Evolutionary conservation across 2,888 invertebrate genomes (phyloP), one percentile per base, ranked within the genome.

Genomic region (Didymodactylos carnosus): DNA sequence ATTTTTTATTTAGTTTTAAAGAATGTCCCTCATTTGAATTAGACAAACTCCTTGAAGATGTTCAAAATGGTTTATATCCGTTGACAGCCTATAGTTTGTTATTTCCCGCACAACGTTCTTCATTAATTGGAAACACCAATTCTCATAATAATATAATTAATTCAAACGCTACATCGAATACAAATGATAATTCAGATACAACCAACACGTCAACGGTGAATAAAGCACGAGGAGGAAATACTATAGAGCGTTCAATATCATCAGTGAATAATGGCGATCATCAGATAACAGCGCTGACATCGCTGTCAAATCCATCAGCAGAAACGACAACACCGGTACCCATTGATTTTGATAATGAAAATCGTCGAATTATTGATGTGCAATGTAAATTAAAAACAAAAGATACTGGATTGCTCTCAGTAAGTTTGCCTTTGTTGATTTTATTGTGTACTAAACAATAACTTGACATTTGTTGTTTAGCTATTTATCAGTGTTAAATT

Each of bases 1-100:
- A 10, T 19, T 43, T 49, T 23, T 25, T 2, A 25, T 53, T 29
- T 53, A 53, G 53, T 53, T 53, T 5, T 10, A 53, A 53, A 53
- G 53, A 53, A 29, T 62, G 70, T 27, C 39, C 71, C 6, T 29
- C 73, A 19, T 75, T 75, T 40, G 75, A 75, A 69, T 27, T 75
- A 27, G 71, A 71, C 49, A 75, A 75, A 51, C 69, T 71, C 13
- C 11, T 75, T 19, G 75, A 75, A 72, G 75, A 75, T 75, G 72
- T 75, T 27, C 71, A 75, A 69, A 75, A 69, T 72, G 75, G 75
- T 43, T n/a, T 71, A 16, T 71, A 73, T 49, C 73, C 73, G 3
- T 39, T 73, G 39, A 71, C 69, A 41, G 70, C 70, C 3, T 53
- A 53, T 29, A 25, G 29, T 29, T 19, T 53, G 4, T 16, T 53